A percentile compares a stretch with the other conserved stretches of the same genome.
Evolutionary conservation across 2,888 invertebrate species (phyloP).

Genomic region (Phortica okadai): DNA sequence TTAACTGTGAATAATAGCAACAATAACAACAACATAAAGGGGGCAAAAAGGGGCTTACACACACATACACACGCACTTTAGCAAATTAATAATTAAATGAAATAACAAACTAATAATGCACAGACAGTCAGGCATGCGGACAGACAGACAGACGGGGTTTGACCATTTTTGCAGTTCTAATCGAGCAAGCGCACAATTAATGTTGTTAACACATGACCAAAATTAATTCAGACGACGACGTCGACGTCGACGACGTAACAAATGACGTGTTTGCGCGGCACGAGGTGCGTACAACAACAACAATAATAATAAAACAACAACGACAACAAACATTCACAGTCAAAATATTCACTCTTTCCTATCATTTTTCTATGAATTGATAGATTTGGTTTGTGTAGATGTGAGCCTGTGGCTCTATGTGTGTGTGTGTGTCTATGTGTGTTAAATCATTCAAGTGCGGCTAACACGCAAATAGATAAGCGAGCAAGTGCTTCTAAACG

Average conservation of each 20-base stretch:
- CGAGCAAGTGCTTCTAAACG: too few species aligned
- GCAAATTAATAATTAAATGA: conserved; percentile 10
- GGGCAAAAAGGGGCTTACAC: neutral
- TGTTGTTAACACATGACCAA: neutral
- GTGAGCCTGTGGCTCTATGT: too few species aligned
- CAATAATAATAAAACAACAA: neutral
- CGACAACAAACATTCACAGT: neutral
- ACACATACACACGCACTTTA: neutral
- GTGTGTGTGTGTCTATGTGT: too few species aligned
- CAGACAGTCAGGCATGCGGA: neutral
- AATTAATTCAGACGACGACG: neutral
- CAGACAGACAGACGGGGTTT: neutral
- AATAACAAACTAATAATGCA: neutral
- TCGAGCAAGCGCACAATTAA: neutral
- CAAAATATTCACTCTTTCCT: too few species aligned
- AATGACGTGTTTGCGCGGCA: neutral
- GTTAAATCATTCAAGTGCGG: too few species aligned
- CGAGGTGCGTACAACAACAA: neutral
- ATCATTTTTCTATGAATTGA: too few species aligned
- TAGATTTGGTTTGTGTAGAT: too few species aligned
- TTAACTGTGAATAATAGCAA: conserved; percentile 15
- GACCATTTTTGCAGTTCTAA: neutral
- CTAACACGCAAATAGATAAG: too few species aligned
- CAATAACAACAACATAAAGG: neutral
- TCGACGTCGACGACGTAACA: neutral